phyloP scores from a whole-genome alignment of 2,888 invertebrate species.

The Sminthurides aquaticus region DNA sequence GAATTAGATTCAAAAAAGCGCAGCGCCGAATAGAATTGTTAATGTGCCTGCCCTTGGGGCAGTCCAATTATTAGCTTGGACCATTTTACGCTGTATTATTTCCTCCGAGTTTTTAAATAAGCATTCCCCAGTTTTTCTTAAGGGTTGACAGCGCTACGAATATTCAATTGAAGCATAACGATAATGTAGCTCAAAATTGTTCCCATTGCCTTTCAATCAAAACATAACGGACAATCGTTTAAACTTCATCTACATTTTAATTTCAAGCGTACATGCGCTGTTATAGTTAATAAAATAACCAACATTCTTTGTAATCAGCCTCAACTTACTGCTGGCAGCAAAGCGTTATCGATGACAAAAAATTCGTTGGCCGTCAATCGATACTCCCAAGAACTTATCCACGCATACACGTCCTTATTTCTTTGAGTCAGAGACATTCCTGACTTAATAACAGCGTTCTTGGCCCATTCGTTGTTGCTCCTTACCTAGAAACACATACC shows the following conservation, averaged over 20 bases:
- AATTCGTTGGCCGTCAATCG: not conserved
- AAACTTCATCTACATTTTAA: not conserved
- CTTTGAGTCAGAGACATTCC: not conserved
- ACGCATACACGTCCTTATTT: not conserved
- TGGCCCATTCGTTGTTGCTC: not conserved
- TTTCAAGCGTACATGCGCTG: not conserved
- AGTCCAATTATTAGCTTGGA: no score
- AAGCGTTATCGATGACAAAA: not conserved
- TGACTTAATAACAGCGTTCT: not conserved
- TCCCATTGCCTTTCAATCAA: not conserved
- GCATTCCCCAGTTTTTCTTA: no score
- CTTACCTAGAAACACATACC: not conserved
- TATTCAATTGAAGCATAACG: conserved; percentile 4
- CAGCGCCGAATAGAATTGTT: no score
- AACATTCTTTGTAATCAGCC: no score
- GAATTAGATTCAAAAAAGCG: no score
- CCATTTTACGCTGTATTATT: no score
- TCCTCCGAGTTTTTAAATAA: no score
- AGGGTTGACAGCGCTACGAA: no score
- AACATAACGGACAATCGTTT: not conserved
- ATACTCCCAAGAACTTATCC: not conserved
- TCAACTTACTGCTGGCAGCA: not conserved
- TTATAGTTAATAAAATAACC: no score
- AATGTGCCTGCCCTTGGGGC: no score
- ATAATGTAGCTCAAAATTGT: not conserved